phyloP scores from a whole-genome alignment of 2,888 invertebrate species.

The Panzeria rudis region DNA sequence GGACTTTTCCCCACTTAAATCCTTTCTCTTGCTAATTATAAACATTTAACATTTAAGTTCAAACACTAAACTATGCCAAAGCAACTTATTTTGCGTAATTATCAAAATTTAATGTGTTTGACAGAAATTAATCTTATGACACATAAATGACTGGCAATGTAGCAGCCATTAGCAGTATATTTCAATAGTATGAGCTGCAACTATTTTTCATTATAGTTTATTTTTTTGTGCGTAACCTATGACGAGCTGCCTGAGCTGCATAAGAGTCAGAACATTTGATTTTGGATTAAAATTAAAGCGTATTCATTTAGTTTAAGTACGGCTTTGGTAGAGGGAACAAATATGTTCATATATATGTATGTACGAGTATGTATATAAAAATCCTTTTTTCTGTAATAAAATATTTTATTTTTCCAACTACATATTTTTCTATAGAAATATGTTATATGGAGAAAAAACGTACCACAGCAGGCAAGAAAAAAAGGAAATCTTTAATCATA shows the following conservation, averaged over 20 bases:
- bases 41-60: background rate
- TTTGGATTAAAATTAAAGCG: conserved; percentile 48
- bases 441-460: conserved; percentile 15
- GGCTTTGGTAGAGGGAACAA: background rate
- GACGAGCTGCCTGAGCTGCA: background rate
- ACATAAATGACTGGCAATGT: conserved; percentile 34
- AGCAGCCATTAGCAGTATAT: conserved; percentile 34
- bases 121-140: conserved; percentile 32
- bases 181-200: conserved; percentile 16
- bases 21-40: too few species aligned
- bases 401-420: background rate
- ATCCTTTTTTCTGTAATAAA: background rate
- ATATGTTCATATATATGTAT: too few species aligned
- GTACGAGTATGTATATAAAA: too few species aligned
- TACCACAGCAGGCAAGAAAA: conserved; percentile 29
- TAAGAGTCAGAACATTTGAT: conserved; percentile 29
- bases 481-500: conserved; percentile 50
- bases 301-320: conserved; percentile 44
- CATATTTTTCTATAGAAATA: background rate
- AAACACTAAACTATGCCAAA: background rate
- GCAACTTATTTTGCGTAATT: background rate
- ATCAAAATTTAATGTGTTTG: conserved; percentile 10
- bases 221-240: background rate
- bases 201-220: background rate
- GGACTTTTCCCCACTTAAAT: too few species aligned